A percentile compares a stretch with the other conserved stretches of the same genome.
phyloP scores from a whole-genome alignment of 2,888 invertebrate species.

The Cremastinae sp. region DNA sequence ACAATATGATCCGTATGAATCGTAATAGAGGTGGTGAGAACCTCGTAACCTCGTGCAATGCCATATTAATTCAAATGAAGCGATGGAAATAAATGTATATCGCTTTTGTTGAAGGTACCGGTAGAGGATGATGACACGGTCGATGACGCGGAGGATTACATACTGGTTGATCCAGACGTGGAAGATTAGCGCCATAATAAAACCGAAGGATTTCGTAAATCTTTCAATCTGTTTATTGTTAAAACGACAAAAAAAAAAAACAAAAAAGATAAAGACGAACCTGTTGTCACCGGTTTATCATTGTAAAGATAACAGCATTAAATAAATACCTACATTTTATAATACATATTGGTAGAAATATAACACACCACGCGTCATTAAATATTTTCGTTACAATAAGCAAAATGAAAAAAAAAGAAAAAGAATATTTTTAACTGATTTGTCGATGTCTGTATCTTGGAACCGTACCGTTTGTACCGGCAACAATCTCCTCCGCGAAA shows the following conservation, averaged over 20 bases:
- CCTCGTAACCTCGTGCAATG: background rate
- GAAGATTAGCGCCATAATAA: conserved; percentile 63
- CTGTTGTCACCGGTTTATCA: conserved; percentile 34
- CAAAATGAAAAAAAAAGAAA: conserved; percentile 39
- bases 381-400: conserved; percentile 66
- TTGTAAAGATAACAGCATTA: conserved; percentile 47
- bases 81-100: conserved; percentile 27
- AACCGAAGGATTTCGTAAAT: background rate
- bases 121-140: conserved; percentile 66
- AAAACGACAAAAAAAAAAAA: conserved; percentile 29
- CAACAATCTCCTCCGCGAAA: conserved; percentile 89
- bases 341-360: conserved; percentile 59
- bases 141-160: conserved; percentile 67
- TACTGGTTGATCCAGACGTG: conserved; percentile 67
- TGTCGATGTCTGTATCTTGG: conserved; percentile 83
- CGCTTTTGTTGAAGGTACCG: conserved; percentile 74
- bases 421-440: conserved; percentile 67
- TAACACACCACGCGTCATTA: conserved; percentile 64
- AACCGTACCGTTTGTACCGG: conserved; percentile 85
- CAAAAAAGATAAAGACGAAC: background rate
- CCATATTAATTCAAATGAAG: conserved; percentile 18
- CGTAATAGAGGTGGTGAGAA: too few relatives aligned
- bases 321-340: conserved; percentile 57
- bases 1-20: conserved; percentile 1
- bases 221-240: conserved; percentile 52